Evolutionary conservation across 2,888 invertebrate species (phyloP).

Genomic region (Clistopyga incitator): DNA sequence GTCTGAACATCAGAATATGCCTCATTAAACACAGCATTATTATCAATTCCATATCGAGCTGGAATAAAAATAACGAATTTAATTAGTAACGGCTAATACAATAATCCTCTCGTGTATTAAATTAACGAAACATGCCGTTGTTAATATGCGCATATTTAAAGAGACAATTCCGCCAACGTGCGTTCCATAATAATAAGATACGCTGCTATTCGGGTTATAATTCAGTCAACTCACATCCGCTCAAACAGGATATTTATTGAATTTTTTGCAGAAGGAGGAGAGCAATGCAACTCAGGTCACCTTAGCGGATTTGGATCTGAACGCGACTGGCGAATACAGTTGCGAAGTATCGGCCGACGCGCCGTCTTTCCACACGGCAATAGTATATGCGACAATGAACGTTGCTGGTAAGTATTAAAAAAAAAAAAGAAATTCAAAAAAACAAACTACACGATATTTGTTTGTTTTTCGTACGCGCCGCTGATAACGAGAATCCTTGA

Average conservation of each 20-base stretch:
- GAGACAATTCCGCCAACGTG: neutral
- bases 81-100: neutral
- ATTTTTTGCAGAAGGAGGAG: slow-evolving; percentile 75
- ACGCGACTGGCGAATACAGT: slow-evolving; percentile 80
- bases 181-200: neutral
- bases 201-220: neutral
- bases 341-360: slow-evolving; percentile 83
- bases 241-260: neutral
- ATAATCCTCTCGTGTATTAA: neutral
- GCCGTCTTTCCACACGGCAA: slow-evolving; percentile 82
- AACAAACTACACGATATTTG: neutral
- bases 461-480: neutral
- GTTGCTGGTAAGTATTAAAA: slow-evolving; percentile 78
- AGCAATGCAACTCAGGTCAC: slow-evolving; percentile 82
- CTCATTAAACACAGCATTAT: neutral
- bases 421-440: neutral
- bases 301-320: slow-evolving; percentile 78
- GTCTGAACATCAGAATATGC: neutral
- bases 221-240: neutral
- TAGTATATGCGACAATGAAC: slow-evolving; percentile 79
- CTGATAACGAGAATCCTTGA: neutral
- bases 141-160: neutral
- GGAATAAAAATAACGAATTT: neutral
- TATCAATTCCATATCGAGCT: neutral
- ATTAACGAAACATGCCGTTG: neutral